phyloP scores from a whole-genome alignment of 1,140 invertebrate genomes.

The Drosophila simulans region DNA sequence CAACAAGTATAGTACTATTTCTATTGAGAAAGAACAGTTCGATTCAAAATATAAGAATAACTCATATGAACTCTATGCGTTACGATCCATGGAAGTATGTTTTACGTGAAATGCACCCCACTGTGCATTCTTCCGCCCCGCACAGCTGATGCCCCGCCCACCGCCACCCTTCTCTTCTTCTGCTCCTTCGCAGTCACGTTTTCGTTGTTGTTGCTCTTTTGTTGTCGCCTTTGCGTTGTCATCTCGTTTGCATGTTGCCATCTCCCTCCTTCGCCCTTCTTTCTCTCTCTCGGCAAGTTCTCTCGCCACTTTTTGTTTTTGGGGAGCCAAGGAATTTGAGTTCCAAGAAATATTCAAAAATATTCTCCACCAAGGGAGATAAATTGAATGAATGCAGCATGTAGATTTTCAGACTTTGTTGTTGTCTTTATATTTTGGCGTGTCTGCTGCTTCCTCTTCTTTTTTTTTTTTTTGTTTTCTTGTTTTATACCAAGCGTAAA shows the following conservation, averaged over 20 bases:
- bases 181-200: conserved; percentile 69
- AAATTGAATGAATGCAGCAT: conserved; percentile 79
- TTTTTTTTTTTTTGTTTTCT: conserved; percentile 25
- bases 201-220: conserved; percentile 39
- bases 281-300: conserved; percentile 13
- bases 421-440: conserved; percentile 29
- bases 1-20: too few relatives aligned
- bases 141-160: conserved; percentile 8
- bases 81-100: not conserved
- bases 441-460: conserved; percentile 33
- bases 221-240: conserved; percentile 73
- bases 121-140: conserved; percentile 13
- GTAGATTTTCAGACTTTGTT: conserved; percentile 51
- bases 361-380: conserved; percentile 74
- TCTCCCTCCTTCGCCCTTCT: conserved; percentile 13
- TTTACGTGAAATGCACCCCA: conserved; percentile 6
- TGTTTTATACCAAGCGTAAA: conserved; percentile 72
- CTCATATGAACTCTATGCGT: too few relatives aligned
- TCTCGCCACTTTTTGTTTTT: conserved; percentile 31
- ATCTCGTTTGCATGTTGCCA: conserved; percentile 73
- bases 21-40: too few relatives aligned
- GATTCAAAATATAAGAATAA: not conserved
- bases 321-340: conserved; percentile 66
- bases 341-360: conserved; percentile 82
- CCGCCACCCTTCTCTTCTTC: not conserved